phyloP scores from a whole-genome alignment of 2,888 invertebrate genomes.

The Eustalomyia histrio region DNA sequence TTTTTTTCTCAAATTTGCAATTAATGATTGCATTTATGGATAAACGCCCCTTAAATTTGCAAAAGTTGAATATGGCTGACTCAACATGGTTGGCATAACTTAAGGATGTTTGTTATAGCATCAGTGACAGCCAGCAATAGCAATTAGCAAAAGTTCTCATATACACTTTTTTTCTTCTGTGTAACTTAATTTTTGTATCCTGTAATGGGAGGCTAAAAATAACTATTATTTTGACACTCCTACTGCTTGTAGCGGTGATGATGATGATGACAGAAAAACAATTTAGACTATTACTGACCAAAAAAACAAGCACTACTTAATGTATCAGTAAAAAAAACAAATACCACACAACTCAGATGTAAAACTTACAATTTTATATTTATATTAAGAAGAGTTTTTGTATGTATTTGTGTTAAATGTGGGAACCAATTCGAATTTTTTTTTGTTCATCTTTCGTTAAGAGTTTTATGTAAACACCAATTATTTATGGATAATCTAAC shows the following conservation, averaged over 20 bases:
- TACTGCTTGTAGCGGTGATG: slow-evolving; percentile 15
- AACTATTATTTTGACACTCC: slow-evolving; percentile 57
- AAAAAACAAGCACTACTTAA: slow-evolving; percentile 46
- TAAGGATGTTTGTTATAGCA: slow-evolving; percentile 16
- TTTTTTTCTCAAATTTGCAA: slow-evolving; percentile 69
- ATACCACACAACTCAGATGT: slow-evolving; percentile 50
- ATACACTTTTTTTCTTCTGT: slow-evolving; percentile 3
- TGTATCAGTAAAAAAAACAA: slow-evolving; percentile 59
- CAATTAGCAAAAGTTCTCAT: slow-evolving; percentile 39
- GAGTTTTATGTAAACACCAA: slow-evolving; percentile 70
- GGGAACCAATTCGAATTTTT: slow-evolving; percentile 2
- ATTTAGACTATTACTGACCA: slow-evolving; percentile 49
- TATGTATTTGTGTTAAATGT: background rate
- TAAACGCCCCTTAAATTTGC: slow-evolving; percentile 58
- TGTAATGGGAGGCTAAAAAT: slow-evolving; percentile 33
- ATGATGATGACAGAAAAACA: slow-evolving; percentile 6
- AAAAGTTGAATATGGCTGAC: slow-evolving; percentile 57
- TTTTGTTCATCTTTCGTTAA: slow-evolving; percentile 5
- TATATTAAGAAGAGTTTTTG: slow-evolving; percentile 23
- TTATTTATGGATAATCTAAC: slow-evolving; percentile 79
- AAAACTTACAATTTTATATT: slow-evolving; percentile 39
- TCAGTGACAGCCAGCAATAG: slow-evolving; percentile 34
- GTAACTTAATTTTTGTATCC: slow-evolving; percentile 11
- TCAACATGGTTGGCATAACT: slow-evolving; percentile 39
- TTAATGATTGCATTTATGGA: slow-evolving; percentile 68